Base-by-base conservation (phyloP, 2,797 vertebrate genomes). In the Crocodylus rhombifer region DNA sequence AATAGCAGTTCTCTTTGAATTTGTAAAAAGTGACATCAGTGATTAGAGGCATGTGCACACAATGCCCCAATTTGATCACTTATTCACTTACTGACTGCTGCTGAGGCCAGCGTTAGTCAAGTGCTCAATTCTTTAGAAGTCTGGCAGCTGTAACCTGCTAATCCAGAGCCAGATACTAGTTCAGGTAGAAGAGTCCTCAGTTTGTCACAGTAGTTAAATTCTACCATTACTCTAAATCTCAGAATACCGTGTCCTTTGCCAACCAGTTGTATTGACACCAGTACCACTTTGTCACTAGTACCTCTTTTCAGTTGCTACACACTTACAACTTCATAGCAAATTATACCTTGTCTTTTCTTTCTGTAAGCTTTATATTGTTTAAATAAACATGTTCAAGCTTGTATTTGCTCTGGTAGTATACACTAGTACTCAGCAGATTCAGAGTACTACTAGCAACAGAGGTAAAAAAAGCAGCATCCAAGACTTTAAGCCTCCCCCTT, bases 1-100 rank as follows among this genome's bases (percentile, higher is more conserved):
- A n/a, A n/a, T n/a, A n/a, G n/a, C n/a, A n/a, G n/a, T 25, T 17
- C 55, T 11, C 79, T 65, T 3, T 16, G 7, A 20, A 16, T 4
- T 2, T 0, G 0, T 4, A 4, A 33, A 14, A 17, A 71, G 28
- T 79, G 23, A 1, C 9, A 16, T 18, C 9, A 4, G 2, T 69
- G 7, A 23, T 30, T 11, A n/a, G 6, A 58, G 15, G 62, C 3
- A 23, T 8, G n/a, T 42, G 55, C 11, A 6, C n/a, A 13, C 14
- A 0, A 4, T 75, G 7, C 74, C 60, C 8, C 65, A 73, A 55
- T 56, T 28, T 16, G 11, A 15, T 3, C n/a, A 65, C 65, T 51
- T 1, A 0, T 62, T 42, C 42, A 6, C 2, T n/a, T 30, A 26
- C 6, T 20, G 21, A 0, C 42, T 17, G 15, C 0, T 63, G 33